phyloP scores from a whole-genome alignment of 2,888 invertebrate genomes.

The Andrena marginata region DNA sequence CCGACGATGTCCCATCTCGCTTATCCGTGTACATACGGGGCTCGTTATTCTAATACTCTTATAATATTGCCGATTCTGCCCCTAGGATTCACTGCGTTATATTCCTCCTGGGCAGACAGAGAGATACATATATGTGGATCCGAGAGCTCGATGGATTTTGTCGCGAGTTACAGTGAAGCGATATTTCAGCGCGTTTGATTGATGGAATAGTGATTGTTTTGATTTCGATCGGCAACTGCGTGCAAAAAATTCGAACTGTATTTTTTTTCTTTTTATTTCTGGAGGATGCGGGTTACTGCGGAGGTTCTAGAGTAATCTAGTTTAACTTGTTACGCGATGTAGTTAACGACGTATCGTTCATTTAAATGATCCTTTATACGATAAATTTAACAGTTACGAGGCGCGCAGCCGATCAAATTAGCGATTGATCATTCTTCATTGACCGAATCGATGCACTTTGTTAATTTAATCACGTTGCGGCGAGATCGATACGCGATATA shows the following conservation, averaged over 20 bases:
- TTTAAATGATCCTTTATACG: conserved; percentile 27
- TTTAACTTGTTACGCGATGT: conserved; percentile 17
- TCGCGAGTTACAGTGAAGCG: no score
- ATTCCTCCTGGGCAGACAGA: no score
- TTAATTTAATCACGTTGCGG: conserved; percentile 36
- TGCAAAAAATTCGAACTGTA: not conserved
- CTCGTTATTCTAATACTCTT: no score
- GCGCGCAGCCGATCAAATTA: conserved; percentile 14
- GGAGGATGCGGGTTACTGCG: not conserved
- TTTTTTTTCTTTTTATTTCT: not conserved
- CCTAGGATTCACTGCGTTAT: no score
- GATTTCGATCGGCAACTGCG: not conserved
- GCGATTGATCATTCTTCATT: conserved; percentile 40
- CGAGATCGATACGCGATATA: conserved; percentile 7
- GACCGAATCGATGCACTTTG: conserved; percentile 12
- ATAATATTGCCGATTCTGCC: no score
- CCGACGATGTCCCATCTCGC: not conserved
- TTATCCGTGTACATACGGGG: no score
- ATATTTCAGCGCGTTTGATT: no score
- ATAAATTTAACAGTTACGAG: conserved; percentile 40
- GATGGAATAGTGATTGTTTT: no score
- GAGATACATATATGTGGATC: no score
- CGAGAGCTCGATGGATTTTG: no score
- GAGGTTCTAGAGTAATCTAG: not conserved
- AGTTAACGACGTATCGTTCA: conserved; percentile 14